Percentiles rank a stretch among this genome's conserved stretches.
phyloP scores from a whole-genome alignment of 2,113 vertebrate species.

The Bungarus multicinctus region DNA sequence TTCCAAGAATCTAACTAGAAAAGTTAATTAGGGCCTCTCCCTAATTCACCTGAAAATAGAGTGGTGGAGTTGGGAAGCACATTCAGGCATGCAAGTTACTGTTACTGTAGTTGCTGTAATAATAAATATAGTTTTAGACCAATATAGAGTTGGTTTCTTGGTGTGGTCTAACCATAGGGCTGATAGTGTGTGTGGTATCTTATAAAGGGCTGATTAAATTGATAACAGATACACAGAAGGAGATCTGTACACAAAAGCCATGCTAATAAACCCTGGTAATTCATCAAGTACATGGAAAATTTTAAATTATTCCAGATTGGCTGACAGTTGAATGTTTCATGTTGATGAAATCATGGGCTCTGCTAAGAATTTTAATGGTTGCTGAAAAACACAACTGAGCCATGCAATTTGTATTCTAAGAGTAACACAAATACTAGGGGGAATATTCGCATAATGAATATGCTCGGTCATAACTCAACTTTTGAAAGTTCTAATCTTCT shows the following conservation, averaged over 20 bases:
- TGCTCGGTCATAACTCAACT: conserved; percentile 19
- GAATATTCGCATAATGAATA: conserved; percentile 32
- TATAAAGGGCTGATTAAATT: background rate
- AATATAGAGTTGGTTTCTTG: background rate
- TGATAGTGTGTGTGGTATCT: background rate
- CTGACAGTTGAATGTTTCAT: background rate
- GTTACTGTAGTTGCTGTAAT: background rate
- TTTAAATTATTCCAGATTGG: background rate
- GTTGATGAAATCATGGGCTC: conserved; percentile 12
- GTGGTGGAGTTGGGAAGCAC: background rate
- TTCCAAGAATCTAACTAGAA: background rate
- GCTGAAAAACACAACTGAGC: background rate
- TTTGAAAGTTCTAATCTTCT: conserved; percentile 45
- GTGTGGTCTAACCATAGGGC: background rate
- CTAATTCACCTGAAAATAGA: background rate
- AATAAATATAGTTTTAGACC: background rate
- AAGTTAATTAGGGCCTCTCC: background rate
- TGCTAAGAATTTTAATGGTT: conserved; percentile 31
- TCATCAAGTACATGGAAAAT: background rate
- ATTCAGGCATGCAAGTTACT: background rate
- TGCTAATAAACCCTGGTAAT: background rate
- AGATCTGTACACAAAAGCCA: background rate
- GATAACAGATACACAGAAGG: background rate
- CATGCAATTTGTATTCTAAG: conserved; percentile 17
- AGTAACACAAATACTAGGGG: conserved; percentile 23